These are phyloP conservation scores for Myioborus miniatus DNA, from an alignment of 2,797 vertebrate genomes.

Conservation along the genomic window DNA sequence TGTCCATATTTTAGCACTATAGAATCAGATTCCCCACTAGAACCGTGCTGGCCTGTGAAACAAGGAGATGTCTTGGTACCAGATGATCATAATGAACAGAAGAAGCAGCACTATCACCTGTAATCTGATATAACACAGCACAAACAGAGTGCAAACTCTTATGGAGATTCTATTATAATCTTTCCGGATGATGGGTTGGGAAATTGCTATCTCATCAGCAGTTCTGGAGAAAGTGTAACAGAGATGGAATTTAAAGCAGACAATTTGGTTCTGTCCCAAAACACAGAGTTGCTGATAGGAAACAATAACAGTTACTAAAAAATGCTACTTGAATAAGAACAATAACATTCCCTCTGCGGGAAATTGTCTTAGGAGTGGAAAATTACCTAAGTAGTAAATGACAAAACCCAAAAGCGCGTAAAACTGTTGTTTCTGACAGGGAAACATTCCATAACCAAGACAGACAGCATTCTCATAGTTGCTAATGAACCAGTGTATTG, in stretches of 20 bases:
- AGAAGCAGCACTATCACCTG: background rate
- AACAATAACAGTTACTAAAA: constrained; percentile 40
- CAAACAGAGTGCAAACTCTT: background rate
- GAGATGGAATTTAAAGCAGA: constrained; percentile 33
- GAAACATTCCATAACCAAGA: background rate
- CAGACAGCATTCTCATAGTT: background rate
- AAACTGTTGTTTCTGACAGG: background rate
- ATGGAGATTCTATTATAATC: background rate
- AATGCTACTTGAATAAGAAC: constrained; percentile 10
- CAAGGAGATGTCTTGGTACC: background rate
- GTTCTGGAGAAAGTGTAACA: background rate
- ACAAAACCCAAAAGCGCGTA: background rate
- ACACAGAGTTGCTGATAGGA: constrained; percentile 12
- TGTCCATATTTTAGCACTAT: background rate
- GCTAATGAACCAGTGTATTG: background rate
- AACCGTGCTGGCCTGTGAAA: background rate
- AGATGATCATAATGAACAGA: background rate
- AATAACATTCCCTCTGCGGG: background rate
- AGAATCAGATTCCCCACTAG: background rate
- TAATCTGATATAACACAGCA: background rate
- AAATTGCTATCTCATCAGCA: constrained; percentile 42
- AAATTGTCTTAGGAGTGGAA: constrained; percentile 12
- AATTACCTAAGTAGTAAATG: background rate
- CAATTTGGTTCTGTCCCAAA: constrained; percentile 50
- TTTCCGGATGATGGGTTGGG: constrained; percentile 27